These are phyloP conservation scores for Callionymus lyra DNA, from an alignment of 2,113 vertebrate genomes.

Conservation along the genomic window DNA sequence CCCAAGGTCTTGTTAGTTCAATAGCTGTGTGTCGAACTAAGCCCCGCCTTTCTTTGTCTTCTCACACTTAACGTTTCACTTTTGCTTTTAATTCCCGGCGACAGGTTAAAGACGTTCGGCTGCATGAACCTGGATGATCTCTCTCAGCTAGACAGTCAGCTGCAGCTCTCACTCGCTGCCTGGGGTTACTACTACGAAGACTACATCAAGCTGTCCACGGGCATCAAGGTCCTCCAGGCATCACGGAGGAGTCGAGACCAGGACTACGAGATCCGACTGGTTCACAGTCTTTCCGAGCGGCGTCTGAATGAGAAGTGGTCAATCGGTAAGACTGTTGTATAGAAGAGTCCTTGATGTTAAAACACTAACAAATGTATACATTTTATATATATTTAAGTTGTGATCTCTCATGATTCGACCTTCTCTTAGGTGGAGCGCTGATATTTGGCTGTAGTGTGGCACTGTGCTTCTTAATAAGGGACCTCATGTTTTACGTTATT, in stretches of 20 bases:
- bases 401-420: not conserved
- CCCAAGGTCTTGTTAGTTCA: too few relatives aligned
- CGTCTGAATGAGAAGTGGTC: slow-evolving; percentile 76
- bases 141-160: slow-evolving; percentile 66
- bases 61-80: too few relatives aligned
- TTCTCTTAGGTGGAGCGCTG: slow-evolving; percentile 64
- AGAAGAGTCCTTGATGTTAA: too few relatives aligned
- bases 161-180: slow-evolving; percentile 67
- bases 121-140: slow-evolving; percentile 71
- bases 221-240: slow-evolving; percentile 65
- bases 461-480: slow-evolving; percentile 85
- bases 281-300: slow-evolving; percentile 68
- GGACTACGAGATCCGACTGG: slow-evolving; percentile 71
- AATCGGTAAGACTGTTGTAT: slow-evolving; percentile 48
- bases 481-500: slow-evolving; percentile 99
- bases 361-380: too few relatives aligned
- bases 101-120: slow-evolving; percentile 66
- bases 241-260: slow-evolving; percentile 64
- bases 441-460: slow-evolving; percentile 80
- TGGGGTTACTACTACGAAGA: slow-evolving; percentile 76
- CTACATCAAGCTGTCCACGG: slow-evolving; percentile 69
- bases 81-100: slow-evolving; percentile 10
- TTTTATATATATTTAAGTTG: not conserved
- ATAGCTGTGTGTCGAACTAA: too few relatives aligned
- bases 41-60: too few relatives aligned